Percentiles rank a stretch among this genome's conserved stretches.
These are phyloP conservation scores for Malaclemys terrapin DNA, from an alignment of 2,113 vertebrate genomes.

Conservation along the genomic window DNA sequence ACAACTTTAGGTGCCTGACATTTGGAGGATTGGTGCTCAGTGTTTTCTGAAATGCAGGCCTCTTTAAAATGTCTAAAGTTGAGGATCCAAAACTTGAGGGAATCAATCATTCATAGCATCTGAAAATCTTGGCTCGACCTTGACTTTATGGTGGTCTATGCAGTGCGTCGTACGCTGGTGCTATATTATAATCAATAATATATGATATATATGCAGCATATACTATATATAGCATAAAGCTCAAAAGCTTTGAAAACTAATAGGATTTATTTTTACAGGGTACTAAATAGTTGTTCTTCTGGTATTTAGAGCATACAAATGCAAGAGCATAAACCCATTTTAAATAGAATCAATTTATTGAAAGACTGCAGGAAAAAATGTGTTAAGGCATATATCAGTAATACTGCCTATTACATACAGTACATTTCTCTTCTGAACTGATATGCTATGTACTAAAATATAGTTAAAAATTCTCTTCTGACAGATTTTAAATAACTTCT, in stretches of 20 bases:
- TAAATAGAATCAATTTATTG: neutral
- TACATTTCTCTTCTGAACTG: neutral
- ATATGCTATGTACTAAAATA: neutral
- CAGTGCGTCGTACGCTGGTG: neutral
- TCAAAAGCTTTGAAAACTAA: neutral
- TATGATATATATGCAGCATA: fast-evolving
- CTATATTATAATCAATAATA: neutral
- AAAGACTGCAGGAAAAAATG: neutral
- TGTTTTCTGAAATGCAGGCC: neutral
- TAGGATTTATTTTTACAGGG: neutral
- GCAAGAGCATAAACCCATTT: neutral
- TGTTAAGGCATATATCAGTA: neutral
- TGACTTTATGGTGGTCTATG: neutral
- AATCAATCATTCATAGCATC: neutral
- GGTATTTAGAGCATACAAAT: neutral
- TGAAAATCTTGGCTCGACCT: neutral
- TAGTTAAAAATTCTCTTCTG: constrained; percentile 35
- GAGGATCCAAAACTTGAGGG: neutral
- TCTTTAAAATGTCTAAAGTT: neutral
- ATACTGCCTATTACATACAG: neutral
- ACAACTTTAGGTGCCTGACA: neutral
- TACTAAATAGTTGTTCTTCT: neutral
- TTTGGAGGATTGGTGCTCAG: neutral
- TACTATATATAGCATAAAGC: fast-evolving
- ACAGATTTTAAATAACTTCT: constrained; percentile 20